phyloP scores from a whole-genome alignment of 2,888 invertebrate species.

The Dicycla oo region DNA sequence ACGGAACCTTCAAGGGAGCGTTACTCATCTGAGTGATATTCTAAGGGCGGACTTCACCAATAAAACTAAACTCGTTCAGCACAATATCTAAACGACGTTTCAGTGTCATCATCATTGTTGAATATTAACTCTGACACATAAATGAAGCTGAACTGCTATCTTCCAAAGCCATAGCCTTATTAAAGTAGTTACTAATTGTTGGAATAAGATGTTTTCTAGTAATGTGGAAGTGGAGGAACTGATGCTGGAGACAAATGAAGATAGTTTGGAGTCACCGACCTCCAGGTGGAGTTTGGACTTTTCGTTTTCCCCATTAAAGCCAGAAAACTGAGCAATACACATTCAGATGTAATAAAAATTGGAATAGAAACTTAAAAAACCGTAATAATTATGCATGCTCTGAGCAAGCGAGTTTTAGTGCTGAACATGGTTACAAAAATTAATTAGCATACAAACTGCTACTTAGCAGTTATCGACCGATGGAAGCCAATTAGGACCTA shows the following conservation, averaged over 20 bases:
- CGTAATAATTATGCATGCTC: conserved; percentile 11
- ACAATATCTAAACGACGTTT: too few relatives aligned
- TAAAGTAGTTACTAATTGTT: background rate
- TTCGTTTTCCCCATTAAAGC: background rate
- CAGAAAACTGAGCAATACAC: background rate
- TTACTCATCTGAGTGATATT: background rate
- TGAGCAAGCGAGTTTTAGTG: conserved; percentile 12
- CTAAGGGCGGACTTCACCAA: background rate
- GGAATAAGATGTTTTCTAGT: background rate
- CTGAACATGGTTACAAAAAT: conserved; percentile 1
- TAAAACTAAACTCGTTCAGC: background rate
- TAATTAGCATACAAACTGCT: conserved; percentile 35
- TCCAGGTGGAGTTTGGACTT: background rate
- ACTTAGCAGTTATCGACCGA: conserved; percentile 16
- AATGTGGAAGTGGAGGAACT: background rate
- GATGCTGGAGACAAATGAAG: background rate
- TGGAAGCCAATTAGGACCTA: conserved; percentile 29
- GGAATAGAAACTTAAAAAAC: background rate
- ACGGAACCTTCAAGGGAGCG: background rate
- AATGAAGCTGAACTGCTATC: background rate
- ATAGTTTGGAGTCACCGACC: background rate
- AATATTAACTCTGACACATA: background rate
- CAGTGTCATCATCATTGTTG: background rate
- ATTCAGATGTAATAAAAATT: conserved; percentile 5
- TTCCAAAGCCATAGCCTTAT: background rate